phyloP scores from a whole-genome alignment of 2,113 vertebrate species.

The Lycocorax pyrrhopterus region DNA sequence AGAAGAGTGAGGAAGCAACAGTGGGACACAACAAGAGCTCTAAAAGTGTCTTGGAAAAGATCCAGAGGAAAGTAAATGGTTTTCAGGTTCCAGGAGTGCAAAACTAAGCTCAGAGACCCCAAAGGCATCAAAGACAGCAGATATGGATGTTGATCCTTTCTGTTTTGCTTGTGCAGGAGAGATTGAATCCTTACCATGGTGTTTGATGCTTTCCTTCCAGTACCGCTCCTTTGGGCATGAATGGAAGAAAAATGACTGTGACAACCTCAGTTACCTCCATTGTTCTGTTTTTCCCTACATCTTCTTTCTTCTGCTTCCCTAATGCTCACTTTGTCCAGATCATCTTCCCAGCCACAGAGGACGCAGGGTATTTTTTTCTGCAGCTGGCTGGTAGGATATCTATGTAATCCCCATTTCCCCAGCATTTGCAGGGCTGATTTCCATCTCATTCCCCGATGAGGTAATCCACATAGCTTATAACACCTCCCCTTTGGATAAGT shows the following conservation, averaged over 20 bases:
- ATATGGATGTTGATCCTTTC: not conserved
- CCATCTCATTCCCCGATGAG: not conserved
- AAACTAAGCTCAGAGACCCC: not conserved
- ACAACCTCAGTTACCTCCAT: not conserved
- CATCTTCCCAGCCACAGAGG: not conserved
- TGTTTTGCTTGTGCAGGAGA: not conserved
- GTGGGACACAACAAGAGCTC: not conserved
- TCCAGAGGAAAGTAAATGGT: not conserved
- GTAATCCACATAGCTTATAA: fast-evolving
- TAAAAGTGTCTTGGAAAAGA: not conserved
- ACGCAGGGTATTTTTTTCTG: not conserved
- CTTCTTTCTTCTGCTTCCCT: not conserved
- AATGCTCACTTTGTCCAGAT: not conserved
- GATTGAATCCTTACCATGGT: not conserved
- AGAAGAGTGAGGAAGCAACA: not conserved
- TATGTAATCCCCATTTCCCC: not conserved
- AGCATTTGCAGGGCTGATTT: not conserved
- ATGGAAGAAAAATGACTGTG: not conserved
- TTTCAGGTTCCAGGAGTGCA: not conserved
- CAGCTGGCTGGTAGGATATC: not conserved
- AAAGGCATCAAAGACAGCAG: not conserved
- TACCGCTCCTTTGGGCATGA: not conserved
- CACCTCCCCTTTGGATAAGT: not conserved
- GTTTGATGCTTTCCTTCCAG: not conserved
- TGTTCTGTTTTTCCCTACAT: not conserved